Base-by-base conservation (phyloP, 2,113 vertebrate genomes). In the Brachirus orientalis region DNA sequence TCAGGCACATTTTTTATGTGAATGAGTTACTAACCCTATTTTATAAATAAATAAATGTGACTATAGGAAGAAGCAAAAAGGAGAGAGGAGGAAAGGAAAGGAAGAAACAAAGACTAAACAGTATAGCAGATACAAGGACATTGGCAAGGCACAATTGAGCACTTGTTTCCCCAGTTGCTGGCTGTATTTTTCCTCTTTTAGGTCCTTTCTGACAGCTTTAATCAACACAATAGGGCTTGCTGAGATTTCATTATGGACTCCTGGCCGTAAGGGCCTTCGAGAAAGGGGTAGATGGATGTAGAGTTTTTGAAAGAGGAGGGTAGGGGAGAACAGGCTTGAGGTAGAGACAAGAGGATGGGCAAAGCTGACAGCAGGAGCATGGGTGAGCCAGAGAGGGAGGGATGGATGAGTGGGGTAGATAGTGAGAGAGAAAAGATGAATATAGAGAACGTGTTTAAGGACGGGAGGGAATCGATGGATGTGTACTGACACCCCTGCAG, bases 151-250 rank as follows among this genome's bases (percentile, higher is more conserved):
- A 59, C 75, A 59, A 46, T 4, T 74, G 70, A 77, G 61, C 62
- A 61, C 52, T 72, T 69, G 81, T 86, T 85, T 68, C 80, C 83
- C 79, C 54, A 19, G 72, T 77, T 82, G 40, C 80, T 1, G 14
- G 52, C 77, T 48, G 62, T 88, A 85, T 89, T 81, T 85, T 77
- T 60, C 79, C 65, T 64, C 73, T 77, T 74, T 79, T 81, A 66
- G 74, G 78, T 89, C 83, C 72, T 73, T 79, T 86, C 83, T 85
- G 86, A 88, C 86, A 87, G 84, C 67, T 88, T 86, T 89, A 88
- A 91, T 90, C 89, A 89, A 86, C 86, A 82, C 83, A 81, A 86
- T 87, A 69, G 86, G 72, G 81, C 80, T 80, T 64, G 77, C 83
- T 78, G 84, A 77, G 87, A 88, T 90, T 88, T 86, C 82, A 83